A percentile compares a stretch with the other conserved stretches of the same genome.
Conservation (phyloP, 2,888 invertebrate species). For the Drosophila nigricruria region DNA sequence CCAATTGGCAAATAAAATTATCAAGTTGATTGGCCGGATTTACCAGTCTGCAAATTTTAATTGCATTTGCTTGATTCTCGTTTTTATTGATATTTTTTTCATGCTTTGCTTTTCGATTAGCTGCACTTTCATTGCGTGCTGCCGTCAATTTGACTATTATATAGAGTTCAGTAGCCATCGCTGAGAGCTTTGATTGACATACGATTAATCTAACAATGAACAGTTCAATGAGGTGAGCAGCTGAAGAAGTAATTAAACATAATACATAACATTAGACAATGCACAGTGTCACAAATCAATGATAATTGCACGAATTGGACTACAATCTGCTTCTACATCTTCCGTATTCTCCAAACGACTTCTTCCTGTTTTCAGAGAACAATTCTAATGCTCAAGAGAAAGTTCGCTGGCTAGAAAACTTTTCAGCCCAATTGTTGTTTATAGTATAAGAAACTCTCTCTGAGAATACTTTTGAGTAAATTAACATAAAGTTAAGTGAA, state of each 20-base stretch:
- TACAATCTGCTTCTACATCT: too few species aligned
- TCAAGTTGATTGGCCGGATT: conserved; percentile 55
- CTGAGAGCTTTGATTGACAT: conserved; percentile 51
- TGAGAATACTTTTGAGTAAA: not conserved
- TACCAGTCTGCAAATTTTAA: conserved; percentile 60
- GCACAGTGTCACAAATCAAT: not conserved
- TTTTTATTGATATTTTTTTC: not conserved
- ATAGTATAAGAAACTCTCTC: too few species aligned
- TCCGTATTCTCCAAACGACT: too few species aligned
- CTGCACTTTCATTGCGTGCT: conserved; percentile 41
- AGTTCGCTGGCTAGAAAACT: too few species aligned
- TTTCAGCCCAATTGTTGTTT: too few species aligned
- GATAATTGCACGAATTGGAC: too few species aligned
- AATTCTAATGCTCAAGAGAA: too few species aligned
- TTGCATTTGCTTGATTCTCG: conserved; percentile 58
- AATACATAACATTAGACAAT: not conserved
- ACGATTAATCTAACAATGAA: conserved; percentile 61
- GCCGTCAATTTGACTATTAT: conserved; percentile 41
- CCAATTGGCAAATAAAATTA: conserved; percentile 75
- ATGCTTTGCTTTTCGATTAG: conserved; percentile 50
- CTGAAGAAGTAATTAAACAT: not conserved
- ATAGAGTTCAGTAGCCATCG: conserved; percentile 1
- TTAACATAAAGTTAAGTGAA: not conserved
- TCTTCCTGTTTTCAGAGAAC: too few species aligned
- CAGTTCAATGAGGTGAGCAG: not conserved